These are phyloP conservation scores for Parazoanthus darwini DNA, from an alignment of 92 coral and sea anemone species.

Conservation along the genomic window DNA sequence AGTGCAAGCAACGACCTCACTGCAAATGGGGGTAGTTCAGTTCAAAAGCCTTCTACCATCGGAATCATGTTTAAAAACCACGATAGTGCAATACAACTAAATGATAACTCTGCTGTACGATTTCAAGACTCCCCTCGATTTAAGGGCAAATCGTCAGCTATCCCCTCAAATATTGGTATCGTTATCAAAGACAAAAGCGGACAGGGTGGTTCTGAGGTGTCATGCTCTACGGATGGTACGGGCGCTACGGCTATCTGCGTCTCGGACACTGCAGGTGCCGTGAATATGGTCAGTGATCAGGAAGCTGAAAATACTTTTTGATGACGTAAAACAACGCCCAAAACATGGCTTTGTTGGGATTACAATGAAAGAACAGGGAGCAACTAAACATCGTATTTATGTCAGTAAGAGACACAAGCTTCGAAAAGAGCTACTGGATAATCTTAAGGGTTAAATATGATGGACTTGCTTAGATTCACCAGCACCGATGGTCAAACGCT, in stretches of 20 bases:
- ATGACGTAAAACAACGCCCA: neutral
- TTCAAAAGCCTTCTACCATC: neutral
- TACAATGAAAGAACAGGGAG: slow-evolving; percentile 44
- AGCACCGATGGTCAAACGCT: no score
- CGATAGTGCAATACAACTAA: neutral
- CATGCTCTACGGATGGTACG: slow-evolving; percentile 13
- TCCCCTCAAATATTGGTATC: slow-evolving; percentile 4
- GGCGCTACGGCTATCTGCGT: slow-evolving; percentile 21
- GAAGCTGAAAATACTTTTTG: neutral
- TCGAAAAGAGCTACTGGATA: neutral
- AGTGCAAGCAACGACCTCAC: neutral
- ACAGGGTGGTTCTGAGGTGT: neutral
- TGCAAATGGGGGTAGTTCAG: neutral
- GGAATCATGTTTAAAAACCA: neutral
- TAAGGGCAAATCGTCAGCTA: neutral
- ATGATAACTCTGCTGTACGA: neutral
- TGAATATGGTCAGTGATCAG: slow-evolving; percentile 3
- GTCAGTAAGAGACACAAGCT: slow-evolving; percentile 52
- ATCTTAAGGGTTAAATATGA: neutral
- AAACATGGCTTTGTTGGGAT: slow-evolving; percentile 39
- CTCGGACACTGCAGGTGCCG: slow-evolving; percentile 12
- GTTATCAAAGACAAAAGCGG: neutral
- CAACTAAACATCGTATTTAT: slow-evolving; percentile 37
- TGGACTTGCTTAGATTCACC: no score
- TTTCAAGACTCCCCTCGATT: slow-evolving; percentile 7